Evolutionary conservation across 2,113 vertebrate species (phyloP), one percentile per base, ranked within the genome.

Genomic region (Aegithalos caudatus): DNA sequence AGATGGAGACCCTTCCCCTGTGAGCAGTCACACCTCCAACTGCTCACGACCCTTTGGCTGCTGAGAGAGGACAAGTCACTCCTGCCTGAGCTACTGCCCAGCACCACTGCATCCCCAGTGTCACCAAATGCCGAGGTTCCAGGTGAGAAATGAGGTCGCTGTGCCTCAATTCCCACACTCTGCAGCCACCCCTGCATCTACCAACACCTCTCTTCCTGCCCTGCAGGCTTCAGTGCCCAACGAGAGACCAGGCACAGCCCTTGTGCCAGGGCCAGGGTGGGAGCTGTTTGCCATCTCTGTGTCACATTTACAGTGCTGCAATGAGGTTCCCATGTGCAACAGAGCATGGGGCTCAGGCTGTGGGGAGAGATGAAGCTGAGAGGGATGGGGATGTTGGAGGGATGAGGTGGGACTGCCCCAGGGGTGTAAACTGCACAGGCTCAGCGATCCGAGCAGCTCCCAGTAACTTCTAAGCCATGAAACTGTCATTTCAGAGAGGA

Each of bases 401-500:
- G 65, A 48, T 5, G 14, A 62, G 35, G 45, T 67, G 22, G 71
- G 91, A 92, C 67, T 77, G 60, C 73, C 51, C 57, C 74, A 78
- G 44, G 33, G 70, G 11, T 11, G 2, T 38, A 80, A 90, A 96
- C 56, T 29, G 27, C 38, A 74, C 1, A 16, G 57, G 25, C 6
- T 9, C 6, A 1, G 65, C 77, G 76, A 69, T 92, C 90, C 89
- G 93, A 95, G 81, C 65, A 65, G 79, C 81, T 97, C 56, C 45
- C 12, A 5, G 83, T 62, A 92, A 80, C 61, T 93, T 94, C 40
- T 95, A 89, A 96, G 91, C 92, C 86, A 82, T 17, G 47, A 91
- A 87, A 61, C 64, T 71, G 89, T 95, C 87, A 86, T 97, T 97
- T 97, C 29, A 10, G 60, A 88, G 67, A 90, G 66, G 67, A 80